Base-by-base conservation (phyloP, 2,797 vertebrate species). In the Channa striata region DNA sequence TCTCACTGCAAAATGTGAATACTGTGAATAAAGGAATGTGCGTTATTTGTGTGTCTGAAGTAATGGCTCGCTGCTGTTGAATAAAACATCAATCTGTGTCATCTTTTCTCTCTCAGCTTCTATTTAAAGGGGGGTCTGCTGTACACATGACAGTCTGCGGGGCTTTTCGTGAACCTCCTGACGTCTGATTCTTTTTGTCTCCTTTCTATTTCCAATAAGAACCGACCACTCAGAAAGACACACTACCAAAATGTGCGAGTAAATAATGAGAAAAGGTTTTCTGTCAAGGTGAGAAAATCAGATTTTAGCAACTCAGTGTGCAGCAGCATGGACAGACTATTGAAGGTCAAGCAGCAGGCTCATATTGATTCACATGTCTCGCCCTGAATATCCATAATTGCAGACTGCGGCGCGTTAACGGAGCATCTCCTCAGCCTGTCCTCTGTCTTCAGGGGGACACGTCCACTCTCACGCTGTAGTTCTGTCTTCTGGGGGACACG, bases 1-100 rank as follows among this genome's bases (percentile, higher is more conserved):
- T 44, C 52, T 61, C 33, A 52, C 1, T 21, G 57, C 7, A 19
- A 54, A 68, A 70, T 57, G 58, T 30, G 25, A 30, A 59, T 37
- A 56, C 17, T 52, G 59, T 48, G 14, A 49, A 36, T 10, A 48
- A 59, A 39, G 34, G 39, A 47, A 16, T 20, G 37, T 50, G 54
- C 37, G 19, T 57, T 40, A 5, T 48, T 52, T 61, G 56, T 74
- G 73, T 74, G 9, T 71, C 7, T 62, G 2, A 68, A 68, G 43
- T 76, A 50, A 68, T 37, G 52, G 49, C 59, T 81, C 64, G 68
- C 50, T 79, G 64, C 72, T 83, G 72, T 73, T 87, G 37, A 91
- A 90, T 92, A 91, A 93, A 92, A 78, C 84, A 83, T 86, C 47
- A 62, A 47, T 79, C 53, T 34, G 30, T 70, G 40, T 66, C 61